Conservation (phyloP, 2,113 vertebrate species). For the Hyperopisus bebe region DNA sequence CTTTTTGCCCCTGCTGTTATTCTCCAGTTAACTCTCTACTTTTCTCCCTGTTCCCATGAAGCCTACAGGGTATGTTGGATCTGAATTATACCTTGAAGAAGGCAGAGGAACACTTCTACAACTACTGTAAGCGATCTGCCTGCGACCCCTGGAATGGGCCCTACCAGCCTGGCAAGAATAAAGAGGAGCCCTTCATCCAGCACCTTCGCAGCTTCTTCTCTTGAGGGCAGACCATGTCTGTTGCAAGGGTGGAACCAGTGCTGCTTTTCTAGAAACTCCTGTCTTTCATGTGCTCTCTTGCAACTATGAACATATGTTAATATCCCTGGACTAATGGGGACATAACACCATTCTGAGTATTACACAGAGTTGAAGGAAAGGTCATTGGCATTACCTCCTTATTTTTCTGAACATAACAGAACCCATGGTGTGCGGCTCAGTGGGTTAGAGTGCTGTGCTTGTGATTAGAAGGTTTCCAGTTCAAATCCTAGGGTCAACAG, state of each 20-base stretch:
- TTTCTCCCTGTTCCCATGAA: conserved; percentile 29
- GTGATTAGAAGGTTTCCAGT: background rate
- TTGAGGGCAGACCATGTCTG: conserved; percentile 31
- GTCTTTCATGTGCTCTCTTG: background rate
- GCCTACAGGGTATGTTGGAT: conserved; percentile 64
- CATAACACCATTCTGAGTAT: background rate
- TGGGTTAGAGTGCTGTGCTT: background rate
- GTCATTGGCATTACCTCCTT: background rate
- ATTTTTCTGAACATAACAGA: background rate
- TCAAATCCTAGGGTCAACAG: background rate
- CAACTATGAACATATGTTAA: background rate
- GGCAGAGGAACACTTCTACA: conserved; percentile 62
- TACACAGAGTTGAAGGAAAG: background rate
- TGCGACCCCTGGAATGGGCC: conserved; percentile 47
- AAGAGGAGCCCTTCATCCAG: conserved; percentile 54
- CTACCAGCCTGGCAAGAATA: conserved; percentile 40
- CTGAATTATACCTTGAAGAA: conserved; percentile 60
- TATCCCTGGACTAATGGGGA: background rate
- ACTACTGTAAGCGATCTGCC: conserved; percentile 62
- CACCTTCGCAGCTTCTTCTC: conserved; percentile 62
- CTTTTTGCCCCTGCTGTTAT: background rate
- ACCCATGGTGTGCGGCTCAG: background rate
- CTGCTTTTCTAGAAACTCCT: background rate
- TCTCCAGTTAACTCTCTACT: background rate
- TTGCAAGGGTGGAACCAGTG: background rate